Conservation (phyloP, 2,888 invertebrate genomes). For the Anoncus sp. region DNA sequence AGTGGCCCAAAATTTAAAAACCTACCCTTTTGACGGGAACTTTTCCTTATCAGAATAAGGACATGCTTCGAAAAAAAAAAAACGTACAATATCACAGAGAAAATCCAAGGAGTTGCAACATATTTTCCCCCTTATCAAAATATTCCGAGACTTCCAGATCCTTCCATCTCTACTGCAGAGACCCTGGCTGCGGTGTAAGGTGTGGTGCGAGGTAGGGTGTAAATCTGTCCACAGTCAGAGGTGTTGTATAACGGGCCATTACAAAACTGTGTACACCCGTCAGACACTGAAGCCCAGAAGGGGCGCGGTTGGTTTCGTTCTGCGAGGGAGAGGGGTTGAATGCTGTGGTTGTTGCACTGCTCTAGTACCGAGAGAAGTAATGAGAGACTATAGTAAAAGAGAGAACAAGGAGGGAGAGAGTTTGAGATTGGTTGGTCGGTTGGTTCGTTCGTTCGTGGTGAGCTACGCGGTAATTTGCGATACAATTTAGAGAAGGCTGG, state of each 20-base stretch:
- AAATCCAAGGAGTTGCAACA: neutral
- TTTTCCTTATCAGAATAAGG: too few relatives aligned
- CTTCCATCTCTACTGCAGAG: conserved; percentile 9
- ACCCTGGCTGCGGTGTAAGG: neutral
- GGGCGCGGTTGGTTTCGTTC: conserved; percentile 24
- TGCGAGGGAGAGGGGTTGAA: conserved; percentile 24
- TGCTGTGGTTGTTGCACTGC: neutral
- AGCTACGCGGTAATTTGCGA: conserved; percentile 74
- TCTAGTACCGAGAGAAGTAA: conserved; percentile 11
- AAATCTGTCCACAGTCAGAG: conserved; percentile 31
- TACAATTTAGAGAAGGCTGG: conserved; percentile 79
- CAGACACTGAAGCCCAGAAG: neutral
- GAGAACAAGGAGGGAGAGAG: conserved; percentile 3
- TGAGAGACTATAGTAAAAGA: neutral
- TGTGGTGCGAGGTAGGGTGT: conserved; percentile 18
- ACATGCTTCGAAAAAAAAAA: neutral
- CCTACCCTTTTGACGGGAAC: too few relatives aligned
- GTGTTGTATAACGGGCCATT: conserved; percentile 51
- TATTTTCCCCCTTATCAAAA: conserved; percentile 31
- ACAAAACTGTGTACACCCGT: conserved; percentile 34
- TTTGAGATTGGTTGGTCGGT: too few relatives aligned
- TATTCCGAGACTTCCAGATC: conserved; percentile 10
- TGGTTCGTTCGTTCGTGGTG: conserved; percentile 48
- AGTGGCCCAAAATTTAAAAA: too few relatives aligned
- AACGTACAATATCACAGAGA: neutral